Evolutionary conservation across 2,797 vertebrate species (phyloP), one percentile per base, ranked within the genome.

Genomic region (Xiphophorus birchmanni): DNA sequence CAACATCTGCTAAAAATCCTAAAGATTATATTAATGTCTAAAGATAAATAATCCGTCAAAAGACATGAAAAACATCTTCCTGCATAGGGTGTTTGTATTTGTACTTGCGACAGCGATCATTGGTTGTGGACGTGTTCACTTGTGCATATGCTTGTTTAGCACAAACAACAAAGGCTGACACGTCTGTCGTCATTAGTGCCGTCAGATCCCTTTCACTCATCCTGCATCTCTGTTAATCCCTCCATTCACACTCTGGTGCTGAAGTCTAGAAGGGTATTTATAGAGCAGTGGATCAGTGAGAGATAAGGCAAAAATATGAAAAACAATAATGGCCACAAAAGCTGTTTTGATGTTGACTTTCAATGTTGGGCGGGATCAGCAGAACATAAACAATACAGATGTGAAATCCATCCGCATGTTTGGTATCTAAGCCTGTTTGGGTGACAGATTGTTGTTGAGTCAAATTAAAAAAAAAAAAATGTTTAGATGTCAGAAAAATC

Each of bases 1-100:
- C 67, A 89, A 82, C 89, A 93, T 90, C 90, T 91, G 87, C 78
- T 71, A 86, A 90, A 91, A 89, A 91, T 84, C 73, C 71, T 21
- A 21, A 82, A 89, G 88, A 90, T 92, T 87, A 90, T 48, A 82
- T 81, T 76, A 37, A 65, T 85, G 52, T 80, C 58, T 0, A 29
- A 65, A 10, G 26, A 63, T 44, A 90, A 83, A 85, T 91, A 93
- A 93, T 93, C 91, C 84, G 26, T 3, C 48, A 75, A 80, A 74
- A n/a, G 69, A 82, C 23, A 77, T 82, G 82, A 89, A 90, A 92
- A 94, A 93, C 86, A 92, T 90, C 58, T 79, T 84, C 47, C 54
- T 11, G 29, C 2, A 8, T 74, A n/a, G 69, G 52, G 58, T 78
- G 15, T 85, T 48, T 58, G 72, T 80, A 40, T 63, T 42, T 13